Base-by-base conservation (phyloP, 2,113 vertebrate genomes). In the Cyanoliseus patagonus region DNA sequence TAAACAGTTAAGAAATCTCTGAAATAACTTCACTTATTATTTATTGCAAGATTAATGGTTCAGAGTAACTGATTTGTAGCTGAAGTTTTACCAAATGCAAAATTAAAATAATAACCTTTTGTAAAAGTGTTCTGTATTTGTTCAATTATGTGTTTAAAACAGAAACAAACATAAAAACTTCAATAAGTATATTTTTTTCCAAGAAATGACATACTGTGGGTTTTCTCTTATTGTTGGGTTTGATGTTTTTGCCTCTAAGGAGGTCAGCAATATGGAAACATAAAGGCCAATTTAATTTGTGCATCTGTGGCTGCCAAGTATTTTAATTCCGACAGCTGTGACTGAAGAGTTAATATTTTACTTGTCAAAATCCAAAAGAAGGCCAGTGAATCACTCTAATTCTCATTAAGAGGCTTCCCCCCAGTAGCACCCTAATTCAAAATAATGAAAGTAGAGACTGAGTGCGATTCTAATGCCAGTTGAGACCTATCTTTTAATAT, bases 261-360 rank as follows among this genome's bases (percentile, higher is more conserved):
- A 99, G 99, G 99, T 99, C 99, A 99, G 99, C 98, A 99, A 98
- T 99, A 99, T 99, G 99, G 99, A 99, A 99, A 99, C 99, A 99
- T 99, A 99, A 99, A 99, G 99, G 99, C 98, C 99, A 99, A 99
- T 99, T 99, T 99, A 99, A 99, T 99, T 99, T 99, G 99, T 98
- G 98, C 99, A 99, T 99, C 99, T 99, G 97, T 98, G 98, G 99
- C 99, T 99, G 98, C 99, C 99, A 99, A 99, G 99, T 99, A 99
- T 99, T 99, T 99, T 99, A 99, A 99, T 99, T 99, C 99, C 99
- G 99, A 99, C 99, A 99, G 99, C 99, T 99, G 99, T 99, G 99
- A 99, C 99, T 99, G 99, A 99, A 99, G 99, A 99, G 99, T 99
- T 99, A 99, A 99, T 99, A 99, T 99, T 99, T 99, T 99, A 99